phyloP scores from a whole-genome alignment of 2,113 vertebrate genomes.

The Hemibates koningsi region DNA sequence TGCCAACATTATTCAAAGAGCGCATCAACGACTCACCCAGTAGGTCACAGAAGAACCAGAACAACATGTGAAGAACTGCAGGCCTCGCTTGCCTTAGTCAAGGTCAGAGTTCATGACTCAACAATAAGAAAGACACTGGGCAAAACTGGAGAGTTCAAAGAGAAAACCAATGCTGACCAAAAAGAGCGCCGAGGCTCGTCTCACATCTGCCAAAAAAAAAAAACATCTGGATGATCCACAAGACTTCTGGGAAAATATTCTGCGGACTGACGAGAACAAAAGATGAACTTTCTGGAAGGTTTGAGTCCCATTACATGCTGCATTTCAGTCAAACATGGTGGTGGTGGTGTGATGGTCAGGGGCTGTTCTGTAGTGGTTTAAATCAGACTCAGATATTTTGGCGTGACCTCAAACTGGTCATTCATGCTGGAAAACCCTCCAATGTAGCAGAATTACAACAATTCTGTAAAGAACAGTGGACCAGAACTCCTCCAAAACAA shows the following conservation, averaged over 20 bases:
- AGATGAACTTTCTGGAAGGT: neutral
- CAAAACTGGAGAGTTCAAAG: neutral
- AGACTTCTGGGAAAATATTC: neutral
- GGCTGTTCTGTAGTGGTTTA: neutral
- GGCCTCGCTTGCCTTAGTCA: neutral
- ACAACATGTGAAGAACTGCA: neutral
- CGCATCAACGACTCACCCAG: neutral
- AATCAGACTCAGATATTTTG: neutral
- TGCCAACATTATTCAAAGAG: neutral
- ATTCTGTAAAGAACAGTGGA: neutral
- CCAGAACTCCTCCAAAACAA: neutral
- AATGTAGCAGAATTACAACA: neutral
- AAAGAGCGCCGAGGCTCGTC: neutral
- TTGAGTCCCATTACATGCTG: neutral
- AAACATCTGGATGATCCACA: neutral
- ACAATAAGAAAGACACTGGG: neutral
- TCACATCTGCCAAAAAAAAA: neutral
- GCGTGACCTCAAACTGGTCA: neutral
- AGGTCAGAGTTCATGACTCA: neutral
- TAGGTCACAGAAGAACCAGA: neutral
- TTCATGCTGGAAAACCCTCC: neutral
- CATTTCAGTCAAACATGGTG: neutral
- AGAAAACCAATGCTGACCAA: neutral
- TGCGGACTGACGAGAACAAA: neutral
- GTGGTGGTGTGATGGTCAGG: neutral